Conservation (phyloP, 64 coral and sea anemone genomes). For the Montipora capricornis region DNA sequence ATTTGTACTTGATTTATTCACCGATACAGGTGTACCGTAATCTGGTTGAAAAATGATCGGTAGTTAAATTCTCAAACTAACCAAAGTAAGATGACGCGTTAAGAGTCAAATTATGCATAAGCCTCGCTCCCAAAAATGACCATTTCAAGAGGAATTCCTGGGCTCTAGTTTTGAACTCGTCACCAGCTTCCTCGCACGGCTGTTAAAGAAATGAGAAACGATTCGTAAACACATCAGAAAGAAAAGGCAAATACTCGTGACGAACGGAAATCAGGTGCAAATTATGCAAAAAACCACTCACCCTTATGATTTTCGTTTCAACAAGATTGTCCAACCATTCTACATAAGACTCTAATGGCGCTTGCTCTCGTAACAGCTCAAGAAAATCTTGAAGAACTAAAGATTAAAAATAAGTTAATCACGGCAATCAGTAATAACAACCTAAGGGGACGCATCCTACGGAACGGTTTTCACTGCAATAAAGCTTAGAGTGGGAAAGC, state of each 20-base stretch:
- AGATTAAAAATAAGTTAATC: neutral
- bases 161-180: constrained; percentile 89
- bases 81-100: constrained; percentile 94
- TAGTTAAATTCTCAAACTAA: constrained; percentile 32
- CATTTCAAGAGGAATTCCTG: constrained; percentile 97
- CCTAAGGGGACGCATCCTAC: no score
- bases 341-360: constrained; percentile 89
- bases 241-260: no score
- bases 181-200: constrained; percentile 82
- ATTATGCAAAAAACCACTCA: constrained; percentile 14
- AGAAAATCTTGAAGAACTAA: constrained; percentile 87
- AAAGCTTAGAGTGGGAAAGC: no score
- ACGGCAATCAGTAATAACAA: no score
- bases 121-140: constrained; percentile 94
- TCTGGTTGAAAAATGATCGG: neutral
- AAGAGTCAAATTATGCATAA: constrained; percentile 96
- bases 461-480: no score
- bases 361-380: constrained; percentile 71
- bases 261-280: neutral
- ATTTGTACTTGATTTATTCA: neutral
- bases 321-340: constrained; percentile 95
- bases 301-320: constrained; percentile 89
- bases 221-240: neutral
- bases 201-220: constrained; percentile 15
- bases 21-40: neutral